Percentiles rank a stretch among this genome's conserved stretches.
These are phyloP conservation scores for Stomatorhinus ivindoensis DNA, from an alignment of 2,113 vertebrate species.

Conservation along the genomic window DNA sequence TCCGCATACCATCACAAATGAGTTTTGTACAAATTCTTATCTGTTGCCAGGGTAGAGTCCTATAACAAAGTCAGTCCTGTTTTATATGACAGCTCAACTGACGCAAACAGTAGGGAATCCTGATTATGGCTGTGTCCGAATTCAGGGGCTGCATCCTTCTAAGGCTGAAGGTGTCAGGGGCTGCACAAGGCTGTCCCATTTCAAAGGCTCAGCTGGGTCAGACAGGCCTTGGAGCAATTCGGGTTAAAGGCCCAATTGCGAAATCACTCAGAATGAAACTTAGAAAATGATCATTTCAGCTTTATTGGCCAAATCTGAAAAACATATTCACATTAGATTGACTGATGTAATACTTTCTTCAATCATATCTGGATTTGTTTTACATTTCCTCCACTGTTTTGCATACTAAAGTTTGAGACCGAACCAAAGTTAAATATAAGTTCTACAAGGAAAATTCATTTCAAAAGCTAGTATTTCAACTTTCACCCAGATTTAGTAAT, in stretches of 20 bases:
- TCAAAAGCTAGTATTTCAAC: not conserved
- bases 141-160: not conserved
- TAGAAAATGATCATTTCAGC: not conserved
- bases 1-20: not conserved
- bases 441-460: conserved; percentile 1
- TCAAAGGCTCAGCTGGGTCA: not conserved
- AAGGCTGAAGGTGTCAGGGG: too few relatives aligned
- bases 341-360: not conserved
- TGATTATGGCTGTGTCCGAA: not conserved
- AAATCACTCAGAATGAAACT: not conserved
- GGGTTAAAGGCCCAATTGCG: not conserved
- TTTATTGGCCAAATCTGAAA: not conserved
- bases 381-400: not conserved
- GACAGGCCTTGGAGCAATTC: not conserved
- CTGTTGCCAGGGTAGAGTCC: not conserved
- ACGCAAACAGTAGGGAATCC: not conserved
- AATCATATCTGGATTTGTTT: conserved; percentile 5
- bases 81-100: not conserved
- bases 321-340: not conserved
- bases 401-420: conserved; percentile 2
- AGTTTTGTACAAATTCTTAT: not conserved
- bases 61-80: not conserved
- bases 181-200: too few relatives aligned
- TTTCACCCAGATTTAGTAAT: not conserved
- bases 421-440: not conserved